Evolutionary conservation across 2,797 vertebrate genomes (phyloP), one percentile per base, ranked within the genome.

Genomic region (Etheostoma perlongum): DNA sequence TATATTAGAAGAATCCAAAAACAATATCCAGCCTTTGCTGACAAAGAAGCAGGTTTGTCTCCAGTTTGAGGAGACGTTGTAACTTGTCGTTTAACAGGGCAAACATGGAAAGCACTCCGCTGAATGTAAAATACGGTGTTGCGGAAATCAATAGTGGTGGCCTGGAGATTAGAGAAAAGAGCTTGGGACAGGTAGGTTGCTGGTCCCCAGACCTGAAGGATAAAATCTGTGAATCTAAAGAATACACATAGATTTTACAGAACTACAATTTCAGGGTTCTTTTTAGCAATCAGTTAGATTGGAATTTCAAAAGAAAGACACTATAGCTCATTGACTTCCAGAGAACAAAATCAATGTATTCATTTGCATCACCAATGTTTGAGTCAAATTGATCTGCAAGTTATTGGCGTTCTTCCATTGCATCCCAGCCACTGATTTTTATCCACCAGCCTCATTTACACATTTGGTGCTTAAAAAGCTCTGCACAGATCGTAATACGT

Each of bases 281-380:
- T 55, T 14, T 13, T 1, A 54, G 33, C n/a, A 47, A 61, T 53
- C 18, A 9, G 33, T 36, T 13, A 1, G 0, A 83, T 86, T 78
- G 68, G 14, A 74, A 80, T 86, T 80, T 82, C 60, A 72, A 82
- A 74, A 14, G 27, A 21, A 48, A 12, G 10, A 33, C 7, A 9
- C 57, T 7, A 33, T 42, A 6, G 15, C 53, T 64, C 61, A 69
- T 77, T 74, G 70, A 85, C 64, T 49, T 69, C 33, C 48, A 74
- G 14, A 30, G 16, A 44, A 67, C 47, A 6, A 72, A 65, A 82
- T 89, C 80, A 51, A 61, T 81, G 21, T 25, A 6, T 49, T 67
- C 0, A 78, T 86, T 81, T 77, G 71, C 66, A 83, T 86, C 30
- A 25, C 18, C 47, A 62, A 16, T 51, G n/a, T 52, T n/a, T 30